A percentile compares a stretch with the other conserved stretches of the same genome.
phyloP scores from a whole-genome alignment of 1,140 invertebrate genomes.

The Scaptomyza graminum region DNA sequence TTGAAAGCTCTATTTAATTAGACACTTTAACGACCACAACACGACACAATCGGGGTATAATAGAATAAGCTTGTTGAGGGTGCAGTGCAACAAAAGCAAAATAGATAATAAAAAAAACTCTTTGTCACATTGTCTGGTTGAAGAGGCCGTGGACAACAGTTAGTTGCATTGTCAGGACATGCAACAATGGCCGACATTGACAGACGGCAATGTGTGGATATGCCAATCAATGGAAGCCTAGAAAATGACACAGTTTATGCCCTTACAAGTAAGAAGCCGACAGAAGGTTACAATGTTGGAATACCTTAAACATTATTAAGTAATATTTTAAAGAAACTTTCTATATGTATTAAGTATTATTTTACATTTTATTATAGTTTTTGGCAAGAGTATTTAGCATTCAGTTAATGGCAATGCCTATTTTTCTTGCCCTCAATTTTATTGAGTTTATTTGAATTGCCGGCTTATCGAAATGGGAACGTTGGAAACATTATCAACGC shows the following conservation, averaged over 20 bases:
- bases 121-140: conserved; percentile 45
- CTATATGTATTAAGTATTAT: no score
- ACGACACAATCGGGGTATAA: conserved; percentile 2
- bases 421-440: conserved; percentile 16
- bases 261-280: conserved; percentile 8
- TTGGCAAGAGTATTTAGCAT: conserved; percentile 14
- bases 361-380: no score
- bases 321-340: not conserved
- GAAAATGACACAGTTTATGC: conserved; percentile 57
- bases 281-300: conserved; percentile 8
- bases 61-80: conserved; percentile 28
- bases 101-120: conserved; percentile 11
- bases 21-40: conserved; percentile 46
- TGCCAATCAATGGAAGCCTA: not conserved
- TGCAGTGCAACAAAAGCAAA: conserved; percentile 60
- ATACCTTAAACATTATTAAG: no score
- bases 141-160: conserved; percentile 55
- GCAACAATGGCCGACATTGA: conserved; percentile 57
- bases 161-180: conserved; percentile 60
- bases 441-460: conserved; percentile 53
- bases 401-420: not conserved
- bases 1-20: conserved; percentile 65
- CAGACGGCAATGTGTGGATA: conserved; percentile 17
- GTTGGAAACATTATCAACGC: conserved; percentile 57
- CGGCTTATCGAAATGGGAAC: conserved; percentile 59